Percentiles rank a stretch among this genome's conserved stretches.
These are phyloP conservation scores for Anguilla pacifica DNA, from an alignment of 2,797 vertebrate genomes.

Conservation along the genomic window DNA sequence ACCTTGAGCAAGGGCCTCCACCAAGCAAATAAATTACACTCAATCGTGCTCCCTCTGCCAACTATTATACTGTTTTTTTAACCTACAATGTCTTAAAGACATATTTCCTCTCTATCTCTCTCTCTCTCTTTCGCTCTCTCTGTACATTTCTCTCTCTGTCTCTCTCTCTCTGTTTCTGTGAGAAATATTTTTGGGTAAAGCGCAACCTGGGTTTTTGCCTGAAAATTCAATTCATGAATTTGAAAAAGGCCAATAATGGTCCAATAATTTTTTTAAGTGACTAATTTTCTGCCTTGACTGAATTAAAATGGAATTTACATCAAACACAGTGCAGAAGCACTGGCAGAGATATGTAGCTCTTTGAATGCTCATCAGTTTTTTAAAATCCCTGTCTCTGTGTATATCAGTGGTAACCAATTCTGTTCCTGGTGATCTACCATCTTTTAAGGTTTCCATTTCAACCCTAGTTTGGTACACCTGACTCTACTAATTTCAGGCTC, in stretches of 20 bases:
- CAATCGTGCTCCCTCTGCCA: background rate
- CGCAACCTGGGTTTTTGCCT: background rate
- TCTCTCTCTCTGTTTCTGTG: background rate
- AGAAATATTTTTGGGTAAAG: background rate
- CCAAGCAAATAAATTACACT: background rate
- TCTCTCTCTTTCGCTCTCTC: background rate
- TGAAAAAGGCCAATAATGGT: background rate
- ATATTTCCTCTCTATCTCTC: constrained; percentile 27
- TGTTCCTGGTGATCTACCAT: too few species aligned
- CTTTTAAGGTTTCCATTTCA: too few species aligned
- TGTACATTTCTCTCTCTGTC: background rate
- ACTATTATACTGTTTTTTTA: background rate
- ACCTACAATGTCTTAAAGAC: constrained; percentile 3
- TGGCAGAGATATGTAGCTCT: background rate
- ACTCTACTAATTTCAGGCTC: too few species aligned
- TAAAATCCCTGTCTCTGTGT: background rate
- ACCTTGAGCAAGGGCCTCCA: constrained; percentile 6
- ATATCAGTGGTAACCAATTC: too few species aligned
- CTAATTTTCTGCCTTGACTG: background rate
- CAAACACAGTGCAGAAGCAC: background rate
- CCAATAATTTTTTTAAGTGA: background rate
- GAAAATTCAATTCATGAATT: background rate
- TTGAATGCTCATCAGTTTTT: background rate
- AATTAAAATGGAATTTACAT: background rate
- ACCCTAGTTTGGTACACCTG: too few species aligned